Conservation (phyloP, 2,113 vertebrate genomes). For the Eira barbara region DNA sequence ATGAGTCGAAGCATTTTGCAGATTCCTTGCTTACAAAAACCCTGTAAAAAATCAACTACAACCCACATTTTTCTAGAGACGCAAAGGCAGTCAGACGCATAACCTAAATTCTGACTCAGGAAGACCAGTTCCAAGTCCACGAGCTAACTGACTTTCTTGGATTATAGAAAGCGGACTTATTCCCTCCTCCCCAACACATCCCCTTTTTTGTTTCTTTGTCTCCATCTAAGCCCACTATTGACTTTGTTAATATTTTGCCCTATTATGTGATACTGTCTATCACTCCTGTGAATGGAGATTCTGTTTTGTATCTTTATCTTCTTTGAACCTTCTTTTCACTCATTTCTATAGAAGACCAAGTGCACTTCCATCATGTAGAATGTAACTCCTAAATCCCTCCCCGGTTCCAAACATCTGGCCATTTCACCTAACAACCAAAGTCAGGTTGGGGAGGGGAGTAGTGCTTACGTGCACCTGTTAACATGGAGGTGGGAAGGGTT, state of each 20-base stretch:
- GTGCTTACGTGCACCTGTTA: not conserved
- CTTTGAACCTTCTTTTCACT: not conserved
- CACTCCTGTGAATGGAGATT: not conserved
- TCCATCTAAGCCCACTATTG: not conserved
- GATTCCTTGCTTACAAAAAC: not conserved
- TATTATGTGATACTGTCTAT: not conserved
- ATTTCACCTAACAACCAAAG: not conserved
- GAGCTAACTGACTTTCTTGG: not conserved
- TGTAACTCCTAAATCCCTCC: not conserved
- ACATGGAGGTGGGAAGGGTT: not conserved
- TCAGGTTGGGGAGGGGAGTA: fast-evolving
- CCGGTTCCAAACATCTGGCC: not conserved
- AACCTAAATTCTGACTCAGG: not conserved
- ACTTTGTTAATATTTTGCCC: not conserved
- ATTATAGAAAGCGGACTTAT: too few relatives aligned
- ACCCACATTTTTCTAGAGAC: not conserved
- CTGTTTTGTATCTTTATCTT: not conserved
- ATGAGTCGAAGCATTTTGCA: not conserved
- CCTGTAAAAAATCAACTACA: too few relatives aligned
- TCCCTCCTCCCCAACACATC: fast-evolving
- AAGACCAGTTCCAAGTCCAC: not conserved
- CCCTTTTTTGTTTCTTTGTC: not conserved
- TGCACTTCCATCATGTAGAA: not conserved
- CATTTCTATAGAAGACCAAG: not conserved
- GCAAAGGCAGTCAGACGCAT: not conserved